Base-by-base conservation (phyloP, 2,888 invertebrate species). In the Campoletis raptor region DNA sequence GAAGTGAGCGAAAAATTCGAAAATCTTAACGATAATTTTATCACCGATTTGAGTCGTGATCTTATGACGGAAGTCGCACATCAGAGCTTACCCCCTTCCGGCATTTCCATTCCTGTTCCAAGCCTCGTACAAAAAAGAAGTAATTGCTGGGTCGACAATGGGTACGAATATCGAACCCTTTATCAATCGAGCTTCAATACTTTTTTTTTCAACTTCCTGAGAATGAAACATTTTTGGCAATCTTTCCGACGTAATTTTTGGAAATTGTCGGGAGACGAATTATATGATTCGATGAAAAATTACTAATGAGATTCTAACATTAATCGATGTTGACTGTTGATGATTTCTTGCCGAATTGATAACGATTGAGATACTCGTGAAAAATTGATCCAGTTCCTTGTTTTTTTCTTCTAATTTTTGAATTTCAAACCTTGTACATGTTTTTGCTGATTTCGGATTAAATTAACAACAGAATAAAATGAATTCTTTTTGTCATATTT, bases 61-160 rank as follows among this genome's bases (percentile, higher is more conserved):
- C 90, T 93, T 37, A 79, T 93, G n/a, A 90, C 91, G 12, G 93
- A 93, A 89, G 90, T 93, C 24, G 94, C 94, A 7, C 89, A 92
- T 74, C 93, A 93, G 85, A 91, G 90, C 82, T 90, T 93, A 78
- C 93, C 93, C 24, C 93, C 93, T 2, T 93, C 93, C 7, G 94
- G 93, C 5, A 89, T 93, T 30, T 84, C 92, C 7, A 61, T 92
- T 67, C 89, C 89, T 57, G 88, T 93, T 80, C 91, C 91, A 37
- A 89, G 78, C 64, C 83, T 90, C 66, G 89, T 92, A 81, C 87
- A 89, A 10, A 88, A 87, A 69, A 69, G 73, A 54, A 91, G 87
- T 85, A 81, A 87, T 40, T 57, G 88, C 86, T 91, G 90, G 91
- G 87, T 78, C 81, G 87, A 90, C 42, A 87, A 80, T 52, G 76